These are phyloP conservation scores for Zaprionus taronus DNA, from an alignment of 1,140 invertebrate genomes.

Conservation along the genomic window DNA sequence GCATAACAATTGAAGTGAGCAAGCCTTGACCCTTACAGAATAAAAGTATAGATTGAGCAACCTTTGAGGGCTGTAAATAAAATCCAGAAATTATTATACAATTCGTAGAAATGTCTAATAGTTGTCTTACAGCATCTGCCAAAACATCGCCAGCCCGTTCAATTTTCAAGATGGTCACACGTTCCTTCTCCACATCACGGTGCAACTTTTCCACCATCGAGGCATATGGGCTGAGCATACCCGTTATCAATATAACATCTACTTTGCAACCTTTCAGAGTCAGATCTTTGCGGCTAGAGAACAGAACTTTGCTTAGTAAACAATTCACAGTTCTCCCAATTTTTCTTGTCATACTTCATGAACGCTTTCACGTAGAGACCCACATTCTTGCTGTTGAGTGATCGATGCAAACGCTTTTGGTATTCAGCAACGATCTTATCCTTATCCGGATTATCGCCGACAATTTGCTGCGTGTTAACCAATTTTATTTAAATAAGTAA, in stretches of 20 bases:
- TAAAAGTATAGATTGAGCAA: conserved; percentile 91
- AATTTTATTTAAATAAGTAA: not conserved
- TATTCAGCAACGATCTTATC: conserved; percentile 92
- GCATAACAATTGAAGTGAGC: conserved; percentile 90
- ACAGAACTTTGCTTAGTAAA: not conserved
- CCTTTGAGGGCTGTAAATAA: conserved; percentile 89
- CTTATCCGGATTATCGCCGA: conserved; percentile 86
- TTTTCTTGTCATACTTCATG: conserved; percentile 87
- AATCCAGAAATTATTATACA: not conserved
- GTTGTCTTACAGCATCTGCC: conserved; percentile 89
- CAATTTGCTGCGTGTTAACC: conserved; percentile 74
- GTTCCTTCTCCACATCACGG: conserved; percentile 91
- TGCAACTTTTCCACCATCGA: conserved; percentile 91
- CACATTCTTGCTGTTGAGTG: conserved; percentile 94
- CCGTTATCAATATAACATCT: conserved; percentile 92
- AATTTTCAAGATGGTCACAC: conserved; percentile 92
- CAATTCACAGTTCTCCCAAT: not conserved
- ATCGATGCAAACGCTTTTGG: conserved; percentile 90
- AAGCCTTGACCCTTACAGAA: conserved; percentile 93
- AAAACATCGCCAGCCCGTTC: conserved; percentile 92
- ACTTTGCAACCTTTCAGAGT: conserved; percentile 89
- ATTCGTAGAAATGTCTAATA: not conserved
- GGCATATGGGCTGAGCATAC: conserved; percentile 91
- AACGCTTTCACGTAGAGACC: conserved; percentile 93
- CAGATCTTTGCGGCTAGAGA: conserved; percentile 89